Base-by-base conservation (phyloP, 1,140 invertebrate species). In the Dendrolimus kikuchii region DNA sequence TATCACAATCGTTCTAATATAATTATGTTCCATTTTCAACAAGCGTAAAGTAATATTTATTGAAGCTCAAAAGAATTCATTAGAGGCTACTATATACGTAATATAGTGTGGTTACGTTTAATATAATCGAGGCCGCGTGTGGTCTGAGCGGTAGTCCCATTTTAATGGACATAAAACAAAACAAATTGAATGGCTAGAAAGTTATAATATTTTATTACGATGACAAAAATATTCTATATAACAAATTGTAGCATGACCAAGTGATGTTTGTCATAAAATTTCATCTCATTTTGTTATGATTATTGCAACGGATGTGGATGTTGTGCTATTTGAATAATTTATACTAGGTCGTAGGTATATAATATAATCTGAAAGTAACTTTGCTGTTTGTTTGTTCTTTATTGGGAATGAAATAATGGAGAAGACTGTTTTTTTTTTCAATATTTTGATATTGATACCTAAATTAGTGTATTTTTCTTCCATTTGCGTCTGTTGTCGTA, bases 111-210 rank as follows among this genome's bases (percentile, higher is more conserved):
- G 74, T 77, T 68, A 71, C 62, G 61, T 79, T 76, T 73, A 80
- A 77, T 80, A 78, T 80, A 77, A 77, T 80, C 59, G 66, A 71
- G 66, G 59, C 58, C 70, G 75, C 72, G 80, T 83, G 80, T 77
- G 81, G 81, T 75, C 77, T 56, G 63, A 55, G 62, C 66, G 65
- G 71, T 73, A 79, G 71, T 53, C 59, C 57, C 59, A 68, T 59
- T 54, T 64, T 74, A 73, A 74, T 79, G 61, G 58, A 71, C 55
- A 49, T 57, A 63, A 71, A 76, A 66, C 74, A 81, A 81, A 70
- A 74, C 68, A 55, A 69, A 67, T 65, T 66, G 59, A 68, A 56
- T 43, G 10, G 44, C 54, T 64, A 72, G 64, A 67, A 69, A 72
- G 64, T 60, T 40, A 59, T 51, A 50, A 57, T 66, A 51, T 42